phyloP scores from a whole-genome alignment of 1,140 invertebrate species.

The Bombus pascuorum region DNA sequence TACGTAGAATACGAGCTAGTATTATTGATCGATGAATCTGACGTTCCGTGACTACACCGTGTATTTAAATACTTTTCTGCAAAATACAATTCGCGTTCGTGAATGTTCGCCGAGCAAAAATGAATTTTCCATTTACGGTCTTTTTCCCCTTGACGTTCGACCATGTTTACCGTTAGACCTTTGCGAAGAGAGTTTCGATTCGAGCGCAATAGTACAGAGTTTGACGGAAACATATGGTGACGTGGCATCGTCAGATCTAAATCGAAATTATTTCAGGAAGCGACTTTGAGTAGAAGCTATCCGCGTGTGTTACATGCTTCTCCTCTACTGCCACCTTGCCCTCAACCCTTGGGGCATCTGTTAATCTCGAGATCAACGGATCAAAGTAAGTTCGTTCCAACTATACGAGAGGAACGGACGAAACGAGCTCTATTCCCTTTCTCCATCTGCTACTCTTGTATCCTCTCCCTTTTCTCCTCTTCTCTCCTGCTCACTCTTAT shows the following conservation, averaged over 20 bases:
- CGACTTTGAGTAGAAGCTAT: slow-evolving; percentile 7
- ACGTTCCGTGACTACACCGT: slow-evolving; percentile 26
- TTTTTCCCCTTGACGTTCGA: background rate
- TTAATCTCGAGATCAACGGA: slow-evolving; percentile 65
- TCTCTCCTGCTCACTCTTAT: background rate
- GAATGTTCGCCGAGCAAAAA: background rate
- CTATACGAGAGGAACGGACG: slow-evolving; percentile 38
- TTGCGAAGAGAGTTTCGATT: background rate
- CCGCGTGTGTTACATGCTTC: background rate
- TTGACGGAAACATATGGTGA: background rate
- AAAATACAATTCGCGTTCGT: background rate
- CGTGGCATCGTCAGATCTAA: no score
- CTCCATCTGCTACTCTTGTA: background rate
- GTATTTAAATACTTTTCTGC: background rate
- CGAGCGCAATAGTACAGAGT: background rate
- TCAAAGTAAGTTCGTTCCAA: slow-evolving; percentile 60
- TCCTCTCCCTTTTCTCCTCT: slow-evolving; percentile 26
- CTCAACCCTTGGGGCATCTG: slow-evolving; percentile 41
- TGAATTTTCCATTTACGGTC: background rate
- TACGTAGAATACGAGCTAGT: background rate
- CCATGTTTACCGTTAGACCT: background rate
- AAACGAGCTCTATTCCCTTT: slow-evolving; percentile 49
- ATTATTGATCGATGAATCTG: slow-evolving; percentile 28
- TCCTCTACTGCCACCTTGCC: background rate
- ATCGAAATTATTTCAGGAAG: background rate